Evolutionary conservation across 2,797 vertebrate genomes (phyloP), one percentile per base, ranked within the genome.

Genomic region (Ispidina lecontei): DNA sequence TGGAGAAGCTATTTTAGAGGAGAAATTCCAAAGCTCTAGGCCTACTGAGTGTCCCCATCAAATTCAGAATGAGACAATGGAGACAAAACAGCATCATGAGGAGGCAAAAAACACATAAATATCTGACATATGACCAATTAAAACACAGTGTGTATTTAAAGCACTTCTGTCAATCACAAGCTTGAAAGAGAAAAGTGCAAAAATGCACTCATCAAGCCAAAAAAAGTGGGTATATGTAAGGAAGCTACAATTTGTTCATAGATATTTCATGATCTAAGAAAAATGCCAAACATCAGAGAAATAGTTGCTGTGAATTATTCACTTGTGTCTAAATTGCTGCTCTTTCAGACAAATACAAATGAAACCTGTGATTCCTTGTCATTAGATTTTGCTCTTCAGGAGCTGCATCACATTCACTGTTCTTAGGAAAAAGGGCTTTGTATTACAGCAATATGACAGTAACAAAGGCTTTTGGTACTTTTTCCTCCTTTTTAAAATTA

Each of bases 311-410:
- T 33, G 67, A 94, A 91, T 91, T 93, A 92, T 67, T 81, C 70
- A 78, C 70, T 93, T 76, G 49, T 23, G 14, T 86, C 37, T 92
- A 93, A 94, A 94, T 73, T 91, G 71, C 70, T 84, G 54, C 21
- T 51, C 7, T 29, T 92, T 70, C 68, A 90, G 68, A 37, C n/a
- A 93, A 86, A 86, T 14, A 70, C 67, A 96, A 73, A 46, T 49
- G 76, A 92, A 91, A 90, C 41, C 83, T 82, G 22, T 52, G 70
- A 84, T 28, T 89, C 44, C 69, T 72, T 96, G 76, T 89, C 82
- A 81, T 23, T n/a, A 58, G 33, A 73, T 91, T 85, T 85, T 91
- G 52, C 20, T 78, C 52, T 70, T 81, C 2, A 4, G 29, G 41
- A 81, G 8, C 71, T 91, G 64, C 58, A 63, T 60, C 63, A 19